Evolutionary conservation across 1,140 invertebrate species (phyloP).

Genomic region (Drosophila ogumai): DNA sequence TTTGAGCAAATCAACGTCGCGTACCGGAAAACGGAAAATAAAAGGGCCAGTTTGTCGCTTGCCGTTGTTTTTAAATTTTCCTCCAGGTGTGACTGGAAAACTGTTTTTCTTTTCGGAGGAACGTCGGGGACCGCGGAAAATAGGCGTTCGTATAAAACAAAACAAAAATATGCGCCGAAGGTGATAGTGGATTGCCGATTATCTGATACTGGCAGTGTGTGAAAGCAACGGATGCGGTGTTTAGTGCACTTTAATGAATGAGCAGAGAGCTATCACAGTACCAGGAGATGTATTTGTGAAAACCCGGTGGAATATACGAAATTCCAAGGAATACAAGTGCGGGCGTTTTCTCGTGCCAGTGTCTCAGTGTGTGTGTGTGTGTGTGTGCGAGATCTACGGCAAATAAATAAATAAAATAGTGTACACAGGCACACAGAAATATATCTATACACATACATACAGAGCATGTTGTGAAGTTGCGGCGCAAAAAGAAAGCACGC

Average conservation of each 20-base stretch:
- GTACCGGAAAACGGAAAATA: not conserved
- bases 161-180: not conserved
- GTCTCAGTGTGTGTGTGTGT: constrained; percentile 14
- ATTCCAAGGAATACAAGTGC: constrained; percentile 58
- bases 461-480: constrained; percentile 76
- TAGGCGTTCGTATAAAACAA: constrained; percentile 1
- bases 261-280: constrained; percentile 9
- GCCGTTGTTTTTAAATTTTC: not conserved
- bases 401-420: constrained; percentile 64
- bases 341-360: constrained; percentile 13
- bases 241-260: constrained; percentile 26
- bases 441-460: constrained; percentile 25
- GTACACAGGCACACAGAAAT: constrained; percentile 51
- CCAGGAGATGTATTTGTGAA: constrained; percentile 4
- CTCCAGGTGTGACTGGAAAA: not conserved
- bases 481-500: constrained; percentile 74
- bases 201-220: constrained; percentile 4
- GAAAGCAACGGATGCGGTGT: constrained; percentile 3
- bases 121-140: constrained; percentile 9
- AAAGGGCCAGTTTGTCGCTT: not conserved
- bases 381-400: constrained; percentile 36
- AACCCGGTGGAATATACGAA: constrained; percentile 25
- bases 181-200: constrained; percentile 9
- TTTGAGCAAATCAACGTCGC: constrained; percentile 2
- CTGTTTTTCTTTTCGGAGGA: not conserved